Percentiles rank a stretch among this genome's conserved stretches.
These are phyloP conservation scores for Myotis myotis DNA, from an alignment of 2,797 vertebrate genomes.

Conservation along the genomic window DNA sequence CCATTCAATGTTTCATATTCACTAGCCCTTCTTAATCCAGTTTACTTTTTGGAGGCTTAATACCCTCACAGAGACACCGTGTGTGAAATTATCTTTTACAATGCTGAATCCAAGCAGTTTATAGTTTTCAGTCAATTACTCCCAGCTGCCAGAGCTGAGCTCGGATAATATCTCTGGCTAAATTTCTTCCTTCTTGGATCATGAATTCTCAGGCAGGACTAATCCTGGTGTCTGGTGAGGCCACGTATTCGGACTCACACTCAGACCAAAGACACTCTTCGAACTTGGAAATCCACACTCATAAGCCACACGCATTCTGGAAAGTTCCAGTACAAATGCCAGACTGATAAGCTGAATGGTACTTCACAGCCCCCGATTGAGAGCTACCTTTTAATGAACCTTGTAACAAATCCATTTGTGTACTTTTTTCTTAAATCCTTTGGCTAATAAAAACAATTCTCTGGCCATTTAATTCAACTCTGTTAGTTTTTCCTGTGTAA, in stretches of 20 bases:
- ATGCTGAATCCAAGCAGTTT: slow-evolving; percentile 72
- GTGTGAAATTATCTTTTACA: slow-evolving; percentile 80
- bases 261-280: slow-evolving; percentile 33
- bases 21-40: slow-evolving; percentile 73
- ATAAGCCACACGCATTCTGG: background rate
- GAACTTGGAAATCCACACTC: slow-evolving; percentile 37
- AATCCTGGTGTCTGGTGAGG: slow-evolving; percentile 51
- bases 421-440: slow-evolving; percentile 18
- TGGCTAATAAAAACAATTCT: background rate
- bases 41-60: slow-evolving; percentile 76
- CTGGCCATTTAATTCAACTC: background rate
- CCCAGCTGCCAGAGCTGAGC: slow-evolving; percentile 57
- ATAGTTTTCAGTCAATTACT: slow-evolving; percentile 80
- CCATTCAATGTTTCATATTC: slow-evolving; percentile 62
- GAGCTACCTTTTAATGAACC: slow-evolving; percentile 28
- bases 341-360: background rate
- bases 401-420: background rate
- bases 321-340: background rate
- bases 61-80: slow-evolving; percentile 63
- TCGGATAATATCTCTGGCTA: slow-evolving; percentile 61
- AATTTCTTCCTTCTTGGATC: slow-evolving; percentile 72
- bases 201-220: slow-evolving; percentile 69
- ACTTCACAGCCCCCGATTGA: background rate
- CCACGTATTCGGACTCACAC: slow-evolving; percentile 8
- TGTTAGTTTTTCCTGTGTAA: background rate